Base-by-base conservation (phyloP, 2,797 vertebrate genomes). In the Chrysocyon brachyurus region DNA sequence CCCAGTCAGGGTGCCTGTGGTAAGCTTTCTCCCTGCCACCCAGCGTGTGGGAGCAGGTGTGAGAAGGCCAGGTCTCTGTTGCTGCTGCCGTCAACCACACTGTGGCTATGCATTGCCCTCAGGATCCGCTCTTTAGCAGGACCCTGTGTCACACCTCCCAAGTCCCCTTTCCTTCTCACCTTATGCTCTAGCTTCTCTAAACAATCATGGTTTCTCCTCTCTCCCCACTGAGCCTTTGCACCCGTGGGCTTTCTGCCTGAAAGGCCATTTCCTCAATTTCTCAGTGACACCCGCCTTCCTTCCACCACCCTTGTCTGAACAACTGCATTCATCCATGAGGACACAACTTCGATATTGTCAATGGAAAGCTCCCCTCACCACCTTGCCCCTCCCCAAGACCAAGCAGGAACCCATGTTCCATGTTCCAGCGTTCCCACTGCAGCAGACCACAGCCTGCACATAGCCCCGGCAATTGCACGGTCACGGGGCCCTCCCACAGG, bases 401-500 rank as follows among this genome's bases (percentile, higher is more conserved):
- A 22, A n/a, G 9, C 2, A 15, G 77, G 61, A 61, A 3, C 70
- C 22, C 6, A 0, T 2, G 0, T 12, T 6, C 22, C 6, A 0
- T 2, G 0, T 15, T 6, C 6, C 28, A 26, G 49, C 3, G 4
- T 12, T 56, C 49, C n/a, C 66, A 6, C 72, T n/a, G 10, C 12
- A n/a, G 46, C 68, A 15, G 12, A 40, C 12, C 31, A 9, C 59
- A 46, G 78, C 15, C 52, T 22, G 52, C 36, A 31, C 9, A 31
- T 12, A 12, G 21, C 6, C 3, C 4, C 10, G 8, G 66, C 61
- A 56, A 12, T 1, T 21, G 6, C 1, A 0, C 2, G 16, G 46
- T 40, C 36, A 0, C 3, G 0, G 4, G 15, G 36, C 12, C 12
- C 28, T 73, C 40, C 68, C 73, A 36, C 46, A 12, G 9, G 36